Conservation (phyloP, 2,797 vertebrate genomes). For the Scolopax bukidnonensis region DNA sequence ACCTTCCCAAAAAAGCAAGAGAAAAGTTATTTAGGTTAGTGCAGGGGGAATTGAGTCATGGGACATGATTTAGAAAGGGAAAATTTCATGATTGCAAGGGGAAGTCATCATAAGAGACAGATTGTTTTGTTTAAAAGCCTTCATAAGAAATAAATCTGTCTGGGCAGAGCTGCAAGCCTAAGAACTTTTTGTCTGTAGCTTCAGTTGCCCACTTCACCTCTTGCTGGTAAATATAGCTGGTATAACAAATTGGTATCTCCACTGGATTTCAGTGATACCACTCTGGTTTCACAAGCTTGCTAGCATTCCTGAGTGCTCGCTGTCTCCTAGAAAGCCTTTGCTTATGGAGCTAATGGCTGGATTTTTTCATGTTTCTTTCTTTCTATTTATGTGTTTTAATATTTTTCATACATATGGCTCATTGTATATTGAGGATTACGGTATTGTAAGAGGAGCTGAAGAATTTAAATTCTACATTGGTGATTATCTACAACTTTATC, state of each 20-base stretch:
- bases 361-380: not conserved
- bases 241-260: not conserved
- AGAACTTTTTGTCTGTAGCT: not conserved
- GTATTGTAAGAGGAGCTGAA: not conserved
- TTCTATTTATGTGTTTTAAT: not conserved
- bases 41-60: not conserved
- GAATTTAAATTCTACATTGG: not conserved
- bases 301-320: not conserved
- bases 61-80: not conserved
- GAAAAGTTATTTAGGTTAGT: not conserved
- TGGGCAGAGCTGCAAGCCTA: not conserved
- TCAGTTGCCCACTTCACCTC: not conserved
- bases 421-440: not conserved
- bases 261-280: not conserved
- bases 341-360: not conserved
- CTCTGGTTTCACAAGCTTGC: not conserved
- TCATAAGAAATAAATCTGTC: not conserved
- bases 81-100: not conserved
- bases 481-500: not conserved
- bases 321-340: not conserved
- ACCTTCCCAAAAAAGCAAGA: not conserved
- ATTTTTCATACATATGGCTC: not conserved
- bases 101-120: not conserved
- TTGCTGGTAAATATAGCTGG: not conserved
- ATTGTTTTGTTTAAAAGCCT: not conserved